phyloP scores from a whole-genome alignment of 2,888 invertebrate species.

The Cephus nigrinus region DNA sequence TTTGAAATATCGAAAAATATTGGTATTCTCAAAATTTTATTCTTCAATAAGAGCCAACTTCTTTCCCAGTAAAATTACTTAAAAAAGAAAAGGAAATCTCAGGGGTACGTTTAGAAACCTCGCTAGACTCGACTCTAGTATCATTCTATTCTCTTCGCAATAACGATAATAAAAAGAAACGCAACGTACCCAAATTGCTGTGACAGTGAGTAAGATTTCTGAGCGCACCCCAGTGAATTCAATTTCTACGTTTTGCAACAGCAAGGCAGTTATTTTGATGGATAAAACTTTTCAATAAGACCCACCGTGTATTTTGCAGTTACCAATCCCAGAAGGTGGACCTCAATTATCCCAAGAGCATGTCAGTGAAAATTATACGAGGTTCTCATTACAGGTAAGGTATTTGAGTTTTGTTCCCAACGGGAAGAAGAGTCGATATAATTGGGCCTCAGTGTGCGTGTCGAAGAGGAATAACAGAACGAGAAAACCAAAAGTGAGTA shows the following conservation, averaged over 20 bases:
- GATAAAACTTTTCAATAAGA: not conserved
- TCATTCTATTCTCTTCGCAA: too few species aligned
- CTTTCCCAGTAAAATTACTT: not conserved
- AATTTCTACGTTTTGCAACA: too few species aligned
- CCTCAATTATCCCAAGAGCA: not conserved
- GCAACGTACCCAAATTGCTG: too few species aligned
- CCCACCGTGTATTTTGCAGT: not conserved
- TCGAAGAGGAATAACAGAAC: not conserved
- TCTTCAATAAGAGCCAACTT: not conserved
- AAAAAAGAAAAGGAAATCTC: not conserved
- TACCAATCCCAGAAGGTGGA: not conserved
- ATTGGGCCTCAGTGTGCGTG: not conserved
- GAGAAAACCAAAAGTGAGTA: not conserved
- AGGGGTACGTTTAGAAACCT: too few species aligned
- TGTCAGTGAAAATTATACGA: not conserved
- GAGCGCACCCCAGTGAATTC: not conserved
- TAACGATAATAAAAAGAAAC: too few species aligned
- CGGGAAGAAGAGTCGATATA: not conserved
- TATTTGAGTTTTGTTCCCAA: not conserved
- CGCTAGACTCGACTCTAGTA: too few species aligned
- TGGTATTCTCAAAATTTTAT: not conserved
- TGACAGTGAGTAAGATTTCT: too few species aligned
- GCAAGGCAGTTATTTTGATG: not conserved
- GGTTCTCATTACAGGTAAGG: not conserved
- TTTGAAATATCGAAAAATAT: not conserved